These are phyloP conservation scores for Epizoanthus scotinus DNA, from an alignment of 92 coral and sea anemone species.

Conservation along the genomic window DNA sequence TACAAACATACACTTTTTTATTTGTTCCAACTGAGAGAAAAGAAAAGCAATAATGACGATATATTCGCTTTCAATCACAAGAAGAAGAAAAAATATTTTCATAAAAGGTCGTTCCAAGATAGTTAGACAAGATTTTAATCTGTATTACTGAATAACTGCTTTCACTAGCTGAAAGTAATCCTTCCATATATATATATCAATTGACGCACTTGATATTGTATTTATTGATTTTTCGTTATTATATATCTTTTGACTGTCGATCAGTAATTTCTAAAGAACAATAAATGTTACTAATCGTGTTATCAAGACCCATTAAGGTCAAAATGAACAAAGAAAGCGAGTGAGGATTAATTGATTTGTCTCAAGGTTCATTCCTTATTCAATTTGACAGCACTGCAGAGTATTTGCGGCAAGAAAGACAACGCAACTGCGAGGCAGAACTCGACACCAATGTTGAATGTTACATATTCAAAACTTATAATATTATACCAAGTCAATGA, in stretches of 20 bases:
- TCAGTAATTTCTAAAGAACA: constrained; percentile 27
- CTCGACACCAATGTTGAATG: no score
- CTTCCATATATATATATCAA: background rate
- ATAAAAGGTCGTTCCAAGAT: background rate
- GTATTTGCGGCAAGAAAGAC: no score
- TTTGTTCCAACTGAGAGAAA: background rate
- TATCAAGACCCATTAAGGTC: constrained; percentile 14
- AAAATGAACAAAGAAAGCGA: constrained; percentile 1
- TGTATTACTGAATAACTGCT: background rate
- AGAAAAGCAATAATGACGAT: background rate
- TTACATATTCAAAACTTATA: no score
- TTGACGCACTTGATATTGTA: background rate
- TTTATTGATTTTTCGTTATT: background rate
- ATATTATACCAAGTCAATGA: no score
- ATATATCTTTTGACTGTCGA: background rate
- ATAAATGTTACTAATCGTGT: background rate
- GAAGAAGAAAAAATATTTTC: background rate
- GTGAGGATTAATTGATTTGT: constrained; percentile 6
- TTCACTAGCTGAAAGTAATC: background rate
- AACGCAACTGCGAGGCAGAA: no score
- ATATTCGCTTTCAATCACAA: background rate
- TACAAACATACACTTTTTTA: background rate
- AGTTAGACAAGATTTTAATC: background rate
- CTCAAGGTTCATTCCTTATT: background rate
- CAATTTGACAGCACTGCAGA: background rate